Evolutionary conservation across 2,888 invertebrate species (phyloP), one percentile per base, ranked within the genome.

Genomic region (Pharmacophagus antenor): DNA sequence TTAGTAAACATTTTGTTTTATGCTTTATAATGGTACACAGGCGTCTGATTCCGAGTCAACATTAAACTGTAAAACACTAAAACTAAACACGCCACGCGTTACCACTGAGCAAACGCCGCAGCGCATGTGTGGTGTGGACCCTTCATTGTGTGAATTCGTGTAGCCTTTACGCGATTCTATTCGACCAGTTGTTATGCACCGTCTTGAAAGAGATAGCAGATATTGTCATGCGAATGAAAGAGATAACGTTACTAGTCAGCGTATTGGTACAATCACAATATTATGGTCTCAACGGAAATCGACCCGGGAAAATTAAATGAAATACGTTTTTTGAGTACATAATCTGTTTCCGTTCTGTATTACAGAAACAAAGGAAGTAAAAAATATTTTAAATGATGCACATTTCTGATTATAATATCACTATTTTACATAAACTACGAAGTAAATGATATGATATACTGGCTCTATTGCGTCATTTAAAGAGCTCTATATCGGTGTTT

Each of bases 1-100:
- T 84, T 76, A 76, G 82, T 79, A 76, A 81, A 68, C 85, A 87
- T 84, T 84, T 85, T 85, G 75, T 75, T 75, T 76, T 72, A 75
- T 75, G 75, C 74, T 74, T 74, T 71, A 76, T 80, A 82, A 78
- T 84, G 77, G 77, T n/a, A n/a, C n/a, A 82, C 79, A 76, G 71
- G 66, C 72, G 74, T 72, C 71, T 70, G 41, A 37, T 31, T 72
- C 68, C 66, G 70, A 50, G 67, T 57, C 76, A 80, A 81, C 79
- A 81, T 79, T 77, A 76, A 69, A 65, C 59, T 66, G 65, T 62
- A 62, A 62, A 60, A 44, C 53, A 57, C 62, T 44, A 65, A 63
- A 68, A 65, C 61, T 68, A 22, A 66, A 67, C 67, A 62, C 58
- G 50, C 59, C 54, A 74, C 73, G 69, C 79, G 73, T 71, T 69